These are phyloP conservation scores for Knipowitschia caucasica DNA, from an alignment of 2,797 vertebrate species.

Conservation along the genomic window DNA sequence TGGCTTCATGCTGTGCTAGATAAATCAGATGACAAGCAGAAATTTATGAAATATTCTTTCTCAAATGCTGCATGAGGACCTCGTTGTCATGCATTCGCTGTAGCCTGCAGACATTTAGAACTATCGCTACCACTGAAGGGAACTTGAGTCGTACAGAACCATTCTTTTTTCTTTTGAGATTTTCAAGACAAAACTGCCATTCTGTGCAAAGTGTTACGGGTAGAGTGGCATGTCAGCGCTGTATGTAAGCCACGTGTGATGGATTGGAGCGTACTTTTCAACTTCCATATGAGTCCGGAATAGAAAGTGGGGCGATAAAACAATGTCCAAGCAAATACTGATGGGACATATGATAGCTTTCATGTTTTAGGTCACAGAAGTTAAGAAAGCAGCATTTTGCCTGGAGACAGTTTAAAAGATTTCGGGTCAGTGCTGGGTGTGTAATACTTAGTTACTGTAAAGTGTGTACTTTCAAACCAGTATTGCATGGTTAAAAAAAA, in stretches of 20 bases:
- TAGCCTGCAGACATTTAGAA: constrained; percentile 26
- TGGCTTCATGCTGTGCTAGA: constrained; percentile 26
- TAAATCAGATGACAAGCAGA: constrained; percentile 23
- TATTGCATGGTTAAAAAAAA: no score
- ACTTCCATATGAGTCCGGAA: constrained; percentile 8
- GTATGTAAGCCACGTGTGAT: constrained; percentile 22
- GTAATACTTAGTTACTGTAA: no score
- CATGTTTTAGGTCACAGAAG: not conserved
- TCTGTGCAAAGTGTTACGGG: constrained; percentile 25
- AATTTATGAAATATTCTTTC: constrained; percentile 25
- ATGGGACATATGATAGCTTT: not conserved
- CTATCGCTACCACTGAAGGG: constrained; percentile 13
- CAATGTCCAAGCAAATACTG: not conserved
- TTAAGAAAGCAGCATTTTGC: not conserved
- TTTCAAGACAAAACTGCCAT: constrained; percentile 24
- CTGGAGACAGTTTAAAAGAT: not conserved
- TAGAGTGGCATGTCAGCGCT: constrained; percentile 12
- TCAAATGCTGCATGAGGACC: constrained; percentile 21
- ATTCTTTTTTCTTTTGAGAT: constrained; percentile 22
- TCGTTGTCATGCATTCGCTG: constrained; percentile 18
- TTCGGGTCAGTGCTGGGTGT: no score
- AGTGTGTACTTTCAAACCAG: no score
- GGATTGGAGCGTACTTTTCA: not conserved
- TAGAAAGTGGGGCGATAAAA: not conserved
- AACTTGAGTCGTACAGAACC: constrained; percentile 26